Base-by-base conservation (phyloP, 2,888 invertebrate genomes). In the Plebejus melissa region DNA sequence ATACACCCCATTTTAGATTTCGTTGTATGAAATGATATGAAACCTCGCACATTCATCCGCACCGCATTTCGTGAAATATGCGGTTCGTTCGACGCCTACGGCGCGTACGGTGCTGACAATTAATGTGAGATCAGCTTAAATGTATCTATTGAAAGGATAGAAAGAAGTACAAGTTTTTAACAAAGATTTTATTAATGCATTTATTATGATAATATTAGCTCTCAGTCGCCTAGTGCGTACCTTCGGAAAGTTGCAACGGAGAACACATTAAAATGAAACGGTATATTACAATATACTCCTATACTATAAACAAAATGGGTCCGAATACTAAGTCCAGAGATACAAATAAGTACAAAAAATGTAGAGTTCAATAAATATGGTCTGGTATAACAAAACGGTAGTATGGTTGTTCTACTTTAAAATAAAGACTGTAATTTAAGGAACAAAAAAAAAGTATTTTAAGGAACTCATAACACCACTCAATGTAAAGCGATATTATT, bases 221-320 rank as follows among this genome's bases (percentile, higher is more conserved):
- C 89, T 92, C 93, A 92, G 93, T 93, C 93, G 92, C 93, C 93
- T 93, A 92, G 90, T 91, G 92, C 92, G 91, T 92, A 93, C 92
- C 91, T 89, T 93, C 92, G 93, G 93, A 93, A 93, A 93, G 93
- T 93, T 93, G 91, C 85, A 90, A 90, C 90, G 90, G 90, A 90
- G 87, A 80, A 80, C 79, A 80, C 77, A 78, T 76, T 28, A 5
- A 70, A 70, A n/a, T 28, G 0, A 46, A 72, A n/a, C 6, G 32
- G 32, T 72, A 54, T 72, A 32, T 72, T 72, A 72, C 16, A 72
- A 54, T 54, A 70, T 22, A 70, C 46, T 50, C 6, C 50, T 72
- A 54, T 72, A 11, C 28, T 46, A 5, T 32, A 46, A 54, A 72
- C 28, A 72, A 50, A 16, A 32, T 13, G 22, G n/a, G 46, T 71